Percentiles rank a stretch among this genome's conserved stretches.
Conservation (phyloP, 2,113 vertebrate species). For the western clawed frog (Xenopus tropicalis) region UCB_Xtro_10.0 CM004451.2:66349501-66350000, state of each 20-base stretch:
- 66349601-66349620: constrained; percentile 55
- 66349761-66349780: too few relatives aligned
- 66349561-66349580: constrained; percentile 19
- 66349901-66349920: too few relatives aligned
- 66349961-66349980: too few relatives aligned
- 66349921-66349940: too few relatives aligned
- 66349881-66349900: too few relatives aligned
- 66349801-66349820: too few relatives aligned
- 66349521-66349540: not conserved
- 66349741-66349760: not conserved
- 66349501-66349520: not conserved
- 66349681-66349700: constrained; percentile 52
- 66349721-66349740: constrained; percentile 20
- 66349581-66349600: constrained; percentile 34
- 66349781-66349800: too few relatives aligned
- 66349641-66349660: constrained; percentile 60
- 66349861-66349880: too few relatives aligned
- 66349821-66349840: too few relatives aligned
- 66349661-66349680: constrained; percentile 69
- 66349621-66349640: constrained; percentile 60
- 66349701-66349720: constrained; percentile 61
- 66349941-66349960: too few relatives aligned
- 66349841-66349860: too few relatives aligned
- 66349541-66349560: not conserved
- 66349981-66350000: too few relatives aligned